A percentile compares a stretch with the other conserved stretches of the same genome.
phyloP scores from a whole-genome alignment of 2,888 invertebrate genomes.

The Hyposoter dolosus region DNA sequence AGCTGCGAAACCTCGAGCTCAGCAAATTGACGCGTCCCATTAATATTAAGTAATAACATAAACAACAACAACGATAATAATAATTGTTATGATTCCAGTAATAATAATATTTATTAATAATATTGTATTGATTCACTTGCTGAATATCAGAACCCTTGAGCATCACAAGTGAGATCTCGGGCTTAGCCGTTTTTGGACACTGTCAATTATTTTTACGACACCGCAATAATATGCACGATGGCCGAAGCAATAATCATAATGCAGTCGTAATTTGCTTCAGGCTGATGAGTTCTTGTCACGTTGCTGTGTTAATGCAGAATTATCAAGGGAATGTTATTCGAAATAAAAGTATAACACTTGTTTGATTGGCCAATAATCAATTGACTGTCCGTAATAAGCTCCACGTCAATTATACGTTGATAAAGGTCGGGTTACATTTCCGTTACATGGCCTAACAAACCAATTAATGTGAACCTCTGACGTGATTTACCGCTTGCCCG shows the following conservation, averaged over 20 bases:
- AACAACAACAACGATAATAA: neutral
- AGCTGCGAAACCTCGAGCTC: neutral
- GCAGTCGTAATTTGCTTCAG: neutral
- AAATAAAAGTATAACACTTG: neutral
- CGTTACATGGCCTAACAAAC: slow-evolving; percentile 54
- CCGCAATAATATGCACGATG: neutral
- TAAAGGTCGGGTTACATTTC: slow-evolving; percentile 53
- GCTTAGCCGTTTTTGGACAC: neutral
- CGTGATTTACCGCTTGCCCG: slow-evolving; percentile 53
- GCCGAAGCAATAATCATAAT: neutral
- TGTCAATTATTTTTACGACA: neutral
- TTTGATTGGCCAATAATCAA: slow-evolving; percentile 25
- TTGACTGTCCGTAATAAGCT: slow-evolving; percentile 10
- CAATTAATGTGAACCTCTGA: slow-evolving; percentile 49
- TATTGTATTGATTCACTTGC: neutral
- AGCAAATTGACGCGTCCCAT: neutral
- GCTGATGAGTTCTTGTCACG: neutral
- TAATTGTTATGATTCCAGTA: no score
- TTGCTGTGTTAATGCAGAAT: neutral
- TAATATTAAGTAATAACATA: neutral
- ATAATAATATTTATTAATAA: neutral
- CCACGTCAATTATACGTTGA: slow-evolving; percentile 45
- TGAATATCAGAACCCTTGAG: neutral
- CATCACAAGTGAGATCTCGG: no score
- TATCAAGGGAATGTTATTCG: neutral